Percentiles rank a stretch among this genome's conserved stretches.
These are phyloP conservation scores for Sphaeramia orbicularis DNA, from an alignment of 2,797 vertebrate genomes.

Conservation along the genomic window DNA sequence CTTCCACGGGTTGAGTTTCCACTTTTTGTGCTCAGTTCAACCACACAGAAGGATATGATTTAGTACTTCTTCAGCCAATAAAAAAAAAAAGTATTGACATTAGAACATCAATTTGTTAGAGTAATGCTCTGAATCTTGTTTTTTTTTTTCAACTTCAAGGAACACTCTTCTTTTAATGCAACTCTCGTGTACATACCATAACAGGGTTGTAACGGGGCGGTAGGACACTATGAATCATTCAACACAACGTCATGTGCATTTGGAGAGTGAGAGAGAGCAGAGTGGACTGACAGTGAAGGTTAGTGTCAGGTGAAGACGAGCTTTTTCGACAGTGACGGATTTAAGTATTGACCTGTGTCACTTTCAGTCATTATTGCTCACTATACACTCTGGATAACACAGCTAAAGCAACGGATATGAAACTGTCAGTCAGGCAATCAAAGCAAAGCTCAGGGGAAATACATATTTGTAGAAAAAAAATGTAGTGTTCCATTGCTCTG, in stretches of 20 bases:
- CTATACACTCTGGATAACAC: background rate
- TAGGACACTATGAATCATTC: conserved; percentile 35
- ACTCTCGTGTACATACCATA: conserved; percentile 11
- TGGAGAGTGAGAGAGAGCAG: background rate
- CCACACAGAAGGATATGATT: background rate
- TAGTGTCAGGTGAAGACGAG: conserved; percentile 20
- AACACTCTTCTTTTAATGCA: background rate
- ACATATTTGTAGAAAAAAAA: no score
- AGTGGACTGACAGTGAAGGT: conserved; percentile 9
- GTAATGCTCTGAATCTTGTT: background rate
- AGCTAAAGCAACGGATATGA: background rate
- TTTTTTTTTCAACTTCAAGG: background rate
- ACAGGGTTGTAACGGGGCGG: conserved; percentile 12
- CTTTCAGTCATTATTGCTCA: conserved; percentile 4
- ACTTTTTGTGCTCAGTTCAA: background rate
- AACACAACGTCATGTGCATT: conserved; percentile 10
- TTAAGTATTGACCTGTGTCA: conserved; percentile 43
- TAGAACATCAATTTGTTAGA: background rate
- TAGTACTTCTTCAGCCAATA: background rate
- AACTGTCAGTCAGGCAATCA: conserved; percentile 8
- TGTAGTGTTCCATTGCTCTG: no score
- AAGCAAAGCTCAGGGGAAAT: background rate
- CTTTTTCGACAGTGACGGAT: conserved; percentile 30
- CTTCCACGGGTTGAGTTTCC: conserved; percentile 2
- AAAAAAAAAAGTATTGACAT: background rate